Conservation (phyloP, 2,888 invertebrate species). For the Pristionchus maxplancki region DNA sequence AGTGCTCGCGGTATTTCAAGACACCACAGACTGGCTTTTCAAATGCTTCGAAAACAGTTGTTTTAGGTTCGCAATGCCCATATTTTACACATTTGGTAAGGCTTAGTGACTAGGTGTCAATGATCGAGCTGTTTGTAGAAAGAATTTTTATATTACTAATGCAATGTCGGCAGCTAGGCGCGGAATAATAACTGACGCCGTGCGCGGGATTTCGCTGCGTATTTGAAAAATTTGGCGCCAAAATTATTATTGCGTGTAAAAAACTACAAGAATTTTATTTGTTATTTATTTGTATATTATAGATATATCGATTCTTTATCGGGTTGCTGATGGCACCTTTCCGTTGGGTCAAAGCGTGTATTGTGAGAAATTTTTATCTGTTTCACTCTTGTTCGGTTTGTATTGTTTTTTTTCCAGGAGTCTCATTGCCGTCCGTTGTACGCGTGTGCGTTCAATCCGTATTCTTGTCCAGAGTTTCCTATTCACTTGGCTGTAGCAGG, state of each 20-base stretch:
- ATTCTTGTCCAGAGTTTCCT: neutral
- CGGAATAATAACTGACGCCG: too few species aligned
- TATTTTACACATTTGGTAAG: neutral
- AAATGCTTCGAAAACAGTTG: neutral
- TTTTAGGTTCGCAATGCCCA: neutral
- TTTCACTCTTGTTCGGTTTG: neutral
- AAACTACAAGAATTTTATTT: neutral
- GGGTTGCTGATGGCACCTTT: neutral
- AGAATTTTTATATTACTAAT: too few species aligned
- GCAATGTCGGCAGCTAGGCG: too few species aligned
- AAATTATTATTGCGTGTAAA: neutral
- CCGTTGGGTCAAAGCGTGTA: neutral
- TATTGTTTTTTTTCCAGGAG: neutral
- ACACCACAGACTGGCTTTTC: neutral
- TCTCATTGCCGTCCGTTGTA: neutral
- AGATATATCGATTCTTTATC: neutral
- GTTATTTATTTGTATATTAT: neutral
- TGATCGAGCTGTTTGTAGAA: neutral
- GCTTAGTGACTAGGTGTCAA: neutral
- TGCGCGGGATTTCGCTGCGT: neutral
- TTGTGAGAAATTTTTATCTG: neutral
- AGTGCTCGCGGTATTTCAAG: neutral
- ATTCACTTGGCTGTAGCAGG: constrained; percentile 10
- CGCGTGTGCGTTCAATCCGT: constrained; percentile 28
- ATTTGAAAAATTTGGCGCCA: constrained; percentile 42